phyloP scores from a whole-genome alignment of 2,888 invertebrate species.

The Drosophila bunnanda region DNA sequence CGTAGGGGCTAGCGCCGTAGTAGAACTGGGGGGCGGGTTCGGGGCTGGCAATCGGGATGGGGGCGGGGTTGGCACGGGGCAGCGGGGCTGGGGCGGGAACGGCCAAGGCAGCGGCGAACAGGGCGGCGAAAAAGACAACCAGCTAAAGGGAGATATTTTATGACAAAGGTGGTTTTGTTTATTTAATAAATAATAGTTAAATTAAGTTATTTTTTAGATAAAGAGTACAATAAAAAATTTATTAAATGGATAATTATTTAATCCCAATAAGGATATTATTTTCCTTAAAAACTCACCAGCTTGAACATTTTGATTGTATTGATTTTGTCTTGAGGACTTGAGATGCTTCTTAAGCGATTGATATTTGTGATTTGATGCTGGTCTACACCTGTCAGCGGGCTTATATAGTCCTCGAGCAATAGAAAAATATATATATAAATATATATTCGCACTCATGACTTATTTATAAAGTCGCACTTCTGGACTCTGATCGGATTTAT shows the following conservation, averaged over 20 bases:
- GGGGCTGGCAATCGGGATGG: constrained; percentile 72
- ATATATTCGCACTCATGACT: constrained; percentile 56
- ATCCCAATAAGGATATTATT: not conserved
- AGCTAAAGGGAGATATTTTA: constrained; percentile 48
- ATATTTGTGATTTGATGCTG: constrained; percentile 64
- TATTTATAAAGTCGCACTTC: constrained; percentile 63
- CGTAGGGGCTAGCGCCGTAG: constrained; percentile 78
- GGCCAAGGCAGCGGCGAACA: constrained; percentile 78
- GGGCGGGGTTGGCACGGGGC: constrained; percentile 69
- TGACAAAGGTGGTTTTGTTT: not conserved
- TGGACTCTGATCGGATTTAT: constrained; percentile 45
- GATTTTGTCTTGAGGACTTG: constrained; percentile 31
- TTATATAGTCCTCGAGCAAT: constrained; percentile 64
- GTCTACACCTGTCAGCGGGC: constrained; percentile 18
- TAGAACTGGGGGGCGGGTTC: constrained; percentile 78
- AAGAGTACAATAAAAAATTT: not conserved
- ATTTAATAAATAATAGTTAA: not conserved
- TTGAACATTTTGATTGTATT: constrained; percentile 78
- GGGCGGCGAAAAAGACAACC: constrained; percentile 75
- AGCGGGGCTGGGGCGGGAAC: constrained; percentile 71
- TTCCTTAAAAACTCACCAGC: constrained; percentile 66
- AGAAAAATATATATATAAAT: not conserved
- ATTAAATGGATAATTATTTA: not conserved
- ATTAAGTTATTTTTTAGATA: too few species aligned
- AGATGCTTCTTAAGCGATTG: constrained; percentile 58